Base-by-base conservation (phyloP, 2,888 invertebrate species). In the Idaea dimidiata region DNA sequence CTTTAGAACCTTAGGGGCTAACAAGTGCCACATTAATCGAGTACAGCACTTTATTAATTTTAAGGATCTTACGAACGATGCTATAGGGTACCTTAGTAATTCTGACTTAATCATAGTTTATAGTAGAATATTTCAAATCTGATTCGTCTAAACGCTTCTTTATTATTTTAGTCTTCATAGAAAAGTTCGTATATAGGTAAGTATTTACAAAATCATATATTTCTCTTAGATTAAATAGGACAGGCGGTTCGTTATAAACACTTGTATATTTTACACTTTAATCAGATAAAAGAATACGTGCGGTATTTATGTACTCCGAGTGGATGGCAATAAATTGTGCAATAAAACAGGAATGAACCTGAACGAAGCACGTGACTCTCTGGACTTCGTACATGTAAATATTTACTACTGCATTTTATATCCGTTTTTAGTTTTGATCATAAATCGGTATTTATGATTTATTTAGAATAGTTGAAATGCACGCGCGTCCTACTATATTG, bases 341-440 rank as follows among this genome's bases (percentile, higher is more conserved):
- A 84, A 86, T 89, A 88, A 89, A 89, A 86, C 67, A 74, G 43
- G 14, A 3, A 43, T 43, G 10, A 8, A 43, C 43, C 43, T 43
- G 43, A 43, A 43, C 43, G 43, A 68, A 70, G 79, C 82, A 83
- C 86, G 86, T 86, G 87, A 84, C 83, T 82, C 64, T 72, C 73
- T 73, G 74, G 72, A 76, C 74, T 72, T 78, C 78, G 72, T 72
- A 73, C 71, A 81, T 82, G 82, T 84, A 84, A 87, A 86, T 86
- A 84, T 86, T 87, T 86, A 86, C 81, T 78, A 75, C 75, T 73
- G 77, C 75, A 78, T 82, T 86, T 86, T 83, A 86, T 78, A 72
- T 72, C 71, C 70, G 72, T 72, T 79, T 76, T 74, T 75, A 74
- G 70, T 71, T 77, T 69, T 70, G 59, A 68, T 71, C 65, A 73